Evolutionary conservation across 2,113 vertebrate species (phyloP).

Genomic region (Centropus unirufus): DNA sequence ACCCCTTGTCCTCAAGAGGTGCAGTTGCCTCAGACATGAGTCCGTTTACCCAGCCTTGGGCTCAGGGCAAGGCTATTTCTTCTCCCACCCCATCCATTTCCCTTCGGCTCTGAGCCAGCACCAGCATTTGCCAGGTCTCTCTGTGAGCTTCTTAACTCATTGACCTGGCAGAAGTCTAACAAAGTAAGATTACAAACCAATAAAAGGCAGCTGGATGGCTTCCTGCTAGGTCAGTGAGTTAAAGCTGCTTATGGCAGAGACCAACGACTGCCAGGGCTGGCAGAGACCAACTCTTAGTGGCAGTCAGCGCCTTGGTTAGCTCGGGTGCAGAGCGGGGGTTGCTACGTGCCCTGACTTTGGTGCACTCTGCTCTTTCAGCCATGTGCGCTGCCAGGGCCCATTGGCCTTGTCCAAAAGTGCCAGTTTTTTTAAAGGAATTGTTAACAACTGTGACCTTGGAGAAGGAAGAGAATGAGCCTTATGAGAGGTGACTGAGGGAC

Average conservation of each 20-base stretch:
- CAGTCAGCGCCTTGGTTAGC: not conserved
- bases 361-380: accelerated
- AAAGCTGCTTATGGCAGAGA: not conserved
- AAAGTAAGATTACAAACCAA: not conserved
- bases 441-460: not conserved
- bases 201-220: not conserved
- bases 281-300: not conserved
- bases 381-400: accelerated
- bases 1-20: not conserved
- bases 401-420: not conserved
- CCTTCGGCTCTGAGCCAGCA: not conserved
- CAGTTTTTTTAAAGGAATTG: not conserved
- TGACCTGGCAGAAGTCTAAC: not conserved
- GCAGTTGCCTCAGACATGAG: accelerated
- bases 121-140: not conserved
- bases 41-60: accelerated
- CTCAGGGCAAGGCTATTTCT: not conserved
- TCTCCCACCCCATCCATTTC: not conserved
- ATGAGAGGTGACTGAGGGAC: no score
- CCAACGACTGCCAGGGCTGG: not conserved
- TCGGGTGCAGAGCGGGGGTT: not conserved
- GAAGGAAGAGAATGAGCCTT: no score
- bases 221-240: not conserved
- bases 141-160: not conserved
- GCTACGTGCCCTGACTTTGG: accelerated